Evolutionary conservation across 2,888 invertebrate species (phyloP), one percentile per base, ranked within the genome.

Genomic region (Troglohyphantes excavatus): DNA sequence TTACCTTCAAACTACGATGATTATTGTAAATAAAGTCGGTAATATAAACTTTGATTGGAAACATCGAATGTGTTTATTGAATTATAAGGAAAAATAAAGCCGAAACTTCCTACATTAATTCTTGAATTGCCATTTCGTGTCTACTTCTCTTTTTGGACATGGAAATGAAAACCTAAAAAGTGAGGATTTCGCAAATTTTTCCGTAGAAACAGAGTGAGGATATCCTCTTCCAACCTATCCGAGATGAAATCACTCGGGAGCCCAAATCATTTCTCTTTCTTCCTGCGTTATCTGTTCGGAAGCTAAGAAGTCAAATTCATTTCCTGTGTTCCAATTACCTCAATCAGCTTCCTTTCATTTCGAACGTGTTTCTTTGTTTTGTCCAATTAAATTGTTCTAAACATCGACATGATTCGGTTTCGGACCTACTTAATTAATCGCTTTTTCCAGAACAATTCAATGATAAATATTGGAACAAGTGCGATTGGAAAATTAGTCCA

Each of bases 321-420:
- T 53, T 53, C 53, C 53, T n/a, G 53, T n/a, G 53, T 53, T n/a
- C 53, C n/a, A 53, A 53, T 53, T 53, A 5, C 53, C 53, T 53
- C 53, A n/a, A 53, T 17, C 13, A n/a, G 17, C 17, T 53, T 53
- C 53, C 53, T 53, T 53, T 17, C 2, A 0, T n/a, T n/a, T 53
- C 0, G 53, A 13, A 5, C n/a, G 46, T 46, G 9, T 17, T 17
- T 17, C 46, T 9, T 46, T 46, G 53, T 53, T 53, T 33, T 17
- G 17, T 53, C 53, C n/a, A 53, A 53, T 53, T 53, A 53, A 17
- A 53, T 17, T 53, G 53, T n/a, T 53, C 17, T 13, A 53, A 53
- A 2, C 17, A n/a, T 53, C 17, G 53, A 53, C 13, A 53, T 13
- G n/a, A n/a, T 13, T 53, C 53, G 17, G 9, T 46, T 46, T 46